phyloP scores from a whole-genome alignment of 2,888 invertebrate genomes.

The Endotricha flammealis region DNA sequence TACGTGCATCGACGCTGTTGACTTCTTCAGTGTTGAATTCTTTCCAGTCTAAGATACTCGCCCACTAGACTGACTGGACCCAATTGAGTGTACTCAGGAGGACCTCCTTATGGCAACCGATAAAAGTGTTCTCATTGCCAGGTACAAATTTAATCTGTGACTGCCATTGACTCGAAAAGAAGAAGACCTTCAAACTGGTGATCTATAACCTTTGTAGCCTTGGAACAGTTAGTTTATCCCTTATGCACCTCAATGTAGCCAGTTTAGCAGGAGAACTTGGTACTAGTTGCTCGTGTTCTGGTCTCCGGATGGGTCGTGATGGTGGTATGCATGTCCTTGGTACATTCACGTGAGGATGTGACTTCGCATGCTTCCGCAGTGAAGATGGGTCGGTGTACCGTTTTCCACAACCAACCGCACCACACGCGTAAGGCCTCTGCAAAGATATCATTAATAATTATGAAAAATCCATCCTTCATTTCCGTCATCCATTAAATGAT shows the following conservation, averaged over 20 bases:
- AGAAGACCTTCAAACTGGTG: too few species aligned
- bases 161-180: too few species aligned
- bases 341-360: constrained; percentile 78
- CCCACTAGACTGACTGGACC: too few species aligned
- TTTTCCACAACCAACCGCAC: constrained; percentile 90
- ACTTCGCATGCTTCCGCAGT: constrained; percentile 94
- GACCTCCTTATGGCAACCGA: too few species aligned
- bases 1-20: too few species aligned
- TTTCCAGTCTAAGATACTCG: too few species aligned
- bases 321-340: constrained; percentile 61
- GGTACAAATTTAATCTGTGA: too few species aligned
- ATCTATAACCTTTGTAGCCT: constrained; percentile 52
- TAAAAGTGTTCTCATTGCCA: too few species aligned
- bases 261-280: constrained; percentile 68
- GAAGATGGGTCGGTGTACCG: constrained; percentile 97
- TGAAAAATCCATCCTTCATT: too few species aligned
- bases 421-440: constrained; percentile 95
- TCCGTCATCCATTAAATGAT: too few species aligned
- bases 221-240: constrained; percentile 65
- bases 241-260: constrained; percentile 58
- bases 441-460: constrained; percentile 12
- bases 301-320: constrained; percentile 42
- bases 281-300: constrained; percentile 53
- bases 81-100: too few species aligned
- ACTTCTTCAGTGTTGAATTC: too few species aligned